These are phyloP conservation scores for Teleopsis dalmanni DNA, from an alignment of 1,140 invertebrate genomes.

Conservation along the genomic window DNA sequence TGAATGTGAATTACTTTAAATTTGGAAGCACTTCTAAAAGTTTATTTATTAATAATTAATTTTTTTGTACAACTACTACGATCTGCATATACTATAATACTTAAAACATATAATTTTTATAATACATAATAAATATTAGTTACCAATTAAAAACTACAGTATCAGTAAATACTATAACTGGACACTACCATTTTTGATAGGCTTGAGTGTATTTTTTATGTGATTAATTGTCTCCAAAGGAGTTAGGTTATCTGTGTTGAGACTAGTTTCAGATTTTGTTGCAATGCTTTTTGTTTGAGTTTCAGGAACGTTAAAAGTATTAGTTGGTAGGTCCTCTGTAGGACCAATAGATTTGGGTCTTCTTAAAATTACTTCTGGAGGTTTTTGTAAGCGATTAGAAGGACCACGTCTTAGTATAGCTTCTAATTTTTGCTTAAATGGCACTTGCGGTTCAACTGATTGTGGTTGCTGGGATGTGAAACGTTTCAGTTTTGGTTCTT, in stretches of 20 bases:
- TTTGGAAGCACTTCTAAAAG: too few relatives aligned
- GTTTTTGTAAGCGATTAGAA: constrained; percentile 34
- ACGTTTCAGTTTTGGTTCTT: neutral
- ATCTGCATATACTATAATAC: too few relatives aligned
- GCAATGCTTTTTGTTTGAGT: constrained; percentile 12
- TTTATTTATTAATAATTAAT: too few relatives aligned
- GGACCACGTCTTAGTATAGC: constrained; percentile 38
- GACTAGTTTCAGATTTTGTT: constrained; percentile 15
- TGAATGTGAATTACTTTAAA: too few relatives aligned
- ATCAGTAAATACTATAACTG: neutral
- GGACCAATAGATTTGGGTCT: constrained; percentile 17
- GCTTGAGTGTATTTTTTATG: neutral
- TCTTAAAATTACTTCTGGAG: constrained; percentile 21
- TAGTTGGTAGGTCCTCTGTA: constrained; percentile 15
- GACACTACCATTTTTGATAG: neutral
- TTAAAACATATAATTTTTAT: too few relatives aligned
- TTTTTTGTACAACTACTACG: too few relatives aligned
- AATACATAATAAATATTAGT: too few relatives aligned
- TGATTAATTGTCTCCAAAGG: constrained; percentile 1
- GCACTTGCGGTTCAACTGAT: constrained; percentile 16
- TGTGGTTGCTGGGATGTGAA: neutral
- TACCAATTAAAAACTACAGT: too few relatives aligned
- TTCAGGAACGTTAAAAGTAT: neutral
- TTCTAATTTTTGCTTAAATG: constrained; percentile 40
- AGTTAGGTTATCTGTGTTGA: neutral